phyloP scores from a whole-genome alignment of 2,797 vertebrate genomes.

The Syngnathus acus region DNA sequence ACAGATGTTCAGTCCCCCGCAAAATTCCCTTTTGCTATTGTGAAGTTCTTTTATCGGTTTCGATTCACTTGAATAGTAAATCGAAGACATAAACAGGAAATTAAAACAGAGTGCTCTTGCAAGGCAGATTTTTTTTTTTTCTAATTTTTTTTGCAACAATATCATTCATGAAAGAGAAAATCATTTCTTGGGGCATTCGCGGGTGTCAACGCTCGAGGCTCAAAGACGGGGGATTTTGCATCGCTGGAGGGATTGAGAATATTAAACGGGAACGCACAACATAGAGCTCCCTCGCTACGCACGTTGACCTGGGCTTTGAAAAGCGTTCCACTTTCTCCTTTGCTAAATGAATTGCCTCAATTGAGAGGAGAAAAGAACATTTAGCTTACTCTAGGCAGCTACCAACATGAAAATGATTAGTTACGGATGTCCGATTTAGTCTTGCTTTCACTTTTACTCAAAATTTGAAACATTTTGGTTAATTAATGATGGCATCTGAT shows the following conservation, averaged over 20 bases:
- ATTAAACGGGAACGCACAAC: constrained; percentile 15
- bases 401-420: no score
- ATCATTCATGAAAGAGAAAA: constrained; percentile 44
- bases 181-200: constrained; percentile 19
- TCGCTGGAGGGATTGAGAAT: constrained; percentile 19
- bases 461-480: background rate
- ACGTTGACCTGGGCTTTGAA: background rate
- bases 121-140: background rate
- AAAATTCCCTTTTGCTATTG: constrained; percentile 30
- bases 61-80: constrained; percentile 30
- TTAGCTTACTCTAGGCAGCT: no score
- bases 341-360: no score
- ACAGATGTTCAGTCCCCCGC: constrained; percentile 19
- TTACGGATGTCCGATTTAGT: no score
- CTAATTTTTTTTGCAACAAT: constrained; percentile 14
- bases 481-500: no score
- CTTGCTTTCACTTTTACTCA: background rate
- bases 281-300: background rate
- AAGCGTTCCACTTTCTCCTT: no score
- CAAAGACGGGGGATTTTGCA: constrained; percentile 21
- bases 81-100: constrained; percentile 54
- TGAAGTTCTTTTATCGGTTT: constrained; percentile 41
- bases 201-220: constrained; percentile 24
- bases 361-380: no score
- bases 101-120: constrained; percentile 55